Percentiles rank a stretch among this genome's conserved stretches.
These are phyloP conservation scores for Eulemur macaco DNA, from an alignment of 2,113 vertebrate species.

Conservation along the genomic window DNA sequence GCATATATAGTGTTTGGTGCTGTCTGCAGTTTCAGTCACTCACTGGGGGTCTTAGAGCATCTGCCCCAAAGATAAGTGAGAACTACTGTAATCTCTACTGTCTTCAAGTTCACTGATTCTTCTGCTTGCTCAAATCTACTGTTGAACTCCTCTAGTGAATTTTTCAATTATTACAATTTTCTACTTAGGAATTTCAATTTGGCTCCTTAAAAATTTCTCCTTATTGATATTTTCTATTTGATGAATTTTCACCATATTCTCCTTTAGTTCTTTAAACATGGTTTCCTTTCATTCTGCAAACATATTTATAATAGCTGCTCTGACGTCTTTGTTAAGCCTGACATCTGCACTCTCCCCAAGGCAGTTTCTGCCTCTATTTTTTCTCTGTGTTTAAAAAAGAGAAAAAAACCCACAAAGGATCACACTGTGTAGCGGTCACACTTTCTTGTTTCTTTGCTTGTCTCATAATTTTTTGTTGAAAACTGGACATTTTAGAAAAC, in stretches of 20 bases:
- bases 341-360: background rate
- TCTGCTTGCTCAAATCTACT: background rate
- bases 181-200: background rate
- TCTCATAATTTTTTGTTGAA: background rate
- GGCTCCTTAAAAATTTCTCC: background rate
- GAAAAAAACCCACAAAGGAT: too few species aligned
- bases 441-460: background rate
- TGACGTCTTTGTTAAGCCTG: background rate
- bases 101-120: background rate
- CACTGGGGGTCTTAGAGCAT: background rate
- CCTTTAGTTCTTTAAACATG: background rate
- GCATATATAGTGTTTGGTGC: background rate
- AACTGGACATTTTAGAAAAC: background rate
- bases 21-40: background rate
- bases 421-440: background rate
- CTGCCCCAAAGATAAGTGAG: background rate
- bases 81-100: background rate
- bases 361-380: background rate
- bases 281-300: conserved; percentile 20
- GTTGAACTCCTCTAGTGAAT: background rate
- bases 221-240: background rate
- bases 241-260: background rate
- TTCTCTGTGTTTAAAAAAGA: background rate
- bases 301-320: background rate
- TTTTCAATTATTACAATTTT: background rate